Base-by-base conservation (phyloP, 2,113 vertebrate genomes). In the Cinclus mexicanus region DNA sequence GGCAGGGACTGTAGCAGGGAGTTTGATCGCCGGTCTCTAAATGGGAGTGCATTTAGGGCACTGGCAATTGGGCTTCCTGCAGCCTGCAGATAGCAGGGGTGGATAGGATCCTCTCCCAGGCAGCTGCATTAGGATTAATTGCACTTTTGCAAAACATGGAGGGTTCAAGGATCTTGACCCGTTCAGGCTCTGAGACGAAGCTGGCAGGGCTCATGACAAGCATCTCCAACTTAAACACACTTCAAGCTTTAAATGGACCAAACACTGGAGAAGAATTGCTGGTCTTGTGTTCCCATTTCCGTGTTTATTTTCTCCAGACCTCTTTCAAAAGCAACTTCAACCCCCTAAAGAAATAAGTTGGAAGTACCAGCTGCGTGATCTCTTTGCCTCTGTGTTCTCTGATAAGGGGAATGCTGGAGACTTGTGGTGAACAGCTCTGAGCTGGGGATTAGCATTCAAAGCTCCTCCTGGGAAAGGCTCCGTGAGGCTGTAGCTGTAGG, bases 401-500 rank as follows among this genome's bases (percentile, higher is more conserved):
- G 92, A 89, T 83, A 42, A 78, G 78, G 53, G 47, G 14, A 81
- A 4, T 0, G 1, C 69, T 72, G 14, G 63, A 79, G 93, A 6
- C 59, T 57, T 19, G 26, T 7, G 53, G 57, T 46, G 35, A 69
- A 2, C 60, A 47, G 84, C 67, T 46, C 2, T 19, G 57, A 35
- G 59, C 33, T 56, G 75, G 68, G 68, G 89, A 71, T 92, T 60
- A 64, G 49, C 2, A 12, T 31, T 50, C 72, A 61, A 2, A 46
- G 64, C 60, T 82, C 14, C 44, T 65, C 41, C 72, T 53, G 59
- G 19, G 61, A 46, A 57, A 18, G 61, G 69, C 70, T 39, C 4
- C 0, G 2, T 2, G 23, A 89, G 44, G 14, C 6, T 67, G 47
- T 8, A 14, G 11, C n/a, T 14, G 37, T 0, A 21, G 89, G 50